Base-by-base conservation (phyloP, 1,140 invertebrate genomes). In the Acromyrmex echinatior region DNA sequence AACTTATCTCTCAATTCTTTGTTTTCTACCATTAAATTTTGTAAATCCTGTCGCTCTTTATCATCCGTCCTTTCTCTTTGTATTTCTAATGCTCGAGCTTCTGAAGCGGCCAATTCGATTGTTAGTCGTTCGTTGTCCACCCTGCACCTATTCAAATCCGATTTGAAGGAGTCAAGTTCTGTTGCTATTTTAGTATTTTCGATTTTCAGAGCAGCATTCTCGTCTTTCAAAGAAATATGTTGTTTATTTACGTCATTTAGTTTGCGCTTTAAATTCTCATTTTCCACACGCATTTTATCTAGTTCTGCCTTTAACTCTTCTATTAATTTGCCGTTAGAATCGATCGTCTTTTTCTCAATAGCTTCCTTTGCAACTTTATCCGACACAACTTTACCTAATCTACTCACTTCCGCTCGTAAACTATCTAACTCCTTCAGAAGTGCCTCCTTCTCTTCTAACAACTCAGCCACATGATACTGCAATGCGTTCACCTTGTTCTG, bases 351-450 rank as follows among this genome's bases (percentile, higher is more conserved):
- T 65, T 89, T 89, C 31, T 51, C 3, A 3, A 65, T 65, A 25
- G 28, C 28, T 28, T 93, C 91, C 4, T 68, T 87, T 7, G 77
- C 86, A 5, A 66, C 7, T 65, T 77, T 81, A n/a, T 74, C 68
- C 21, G 71, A 81, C 0, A 56, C 39, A 39, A 87, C 6, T 68
- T 88, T 82, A 25, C 28, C 31, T 7, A 92, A 68, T 21, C 85
- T 77, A n/a, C 35, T 62, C 28, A 90, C 28, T 71, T 91, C 82
- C 28, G 60, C 62, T 28, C 90, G 86, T 6, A 88, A 62, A 51
- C 56, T 63, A 6, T 89, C 60, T 5, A 93, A 70, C 71, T 91
- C 91, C 10, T 65, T 71, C 28, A 91, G 12, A 35, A 90, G 79
- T 28, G 87, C 88, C 16, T 68, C 12, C n/a, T 86, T 92, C 71